Evolutionary conservation across 2,888 invertebrate genomes (phyloP).

Genomic region (Synanthedon vespiformis): DNA sequence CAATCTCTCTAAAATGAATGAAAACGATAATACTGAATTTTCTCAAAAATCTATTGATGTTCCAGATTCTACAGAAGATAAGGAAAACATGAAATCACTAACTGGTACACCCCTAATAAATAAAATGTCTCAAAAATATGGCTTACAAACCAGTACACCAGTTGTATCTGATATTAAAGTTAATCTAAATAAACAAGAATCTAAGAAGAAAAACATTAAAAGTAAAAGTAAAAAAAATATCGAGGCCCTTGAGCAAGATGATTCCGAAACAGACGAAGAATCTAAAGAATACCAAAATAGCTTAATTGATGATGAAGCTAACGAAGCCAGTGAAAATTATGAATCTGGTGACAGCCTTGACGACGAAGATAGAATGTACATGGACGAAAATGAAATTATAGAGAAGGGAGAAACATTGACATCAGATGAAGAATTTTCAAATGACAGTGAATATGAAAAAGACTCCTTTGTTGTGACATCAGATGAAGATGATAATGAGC

Average conservation of each 20-base stretch:
- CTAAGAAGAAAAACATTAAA: not conserved
- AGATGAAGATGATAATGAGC: constrained; percentile 50
- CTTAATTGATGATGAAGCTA: constrained; percentile 43
- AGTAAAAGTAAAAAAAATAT: constrained; percentile 13
- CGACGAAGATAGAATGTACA: constrained; percentile 57
- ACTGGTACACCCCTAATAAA: constrained; percentile 54
- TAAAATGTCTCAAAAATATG: constrained; percentile 29
- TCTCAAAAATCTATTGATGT: constrained; percentile 28
- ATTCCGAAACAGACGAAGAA: constrained; percentile 11
- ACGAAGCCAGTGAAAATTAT: constrained; percentile 50
- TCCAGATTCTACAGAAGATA: constrained; percentile 20
- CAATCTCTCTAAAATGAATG: not conserved
- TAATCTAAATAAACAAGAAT: not conserved
- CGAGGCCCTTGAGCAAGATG: constrained; percentile 9
- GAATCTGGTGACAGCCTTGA: constrained; percentile 62
- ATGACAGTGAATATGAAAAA: constrained; percentile 58
- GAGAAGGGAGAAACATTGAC: constrained; percentile 65
- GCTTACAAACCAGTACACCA: constrained; percentile 37
- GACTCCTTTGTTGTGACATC: constrained; percentile 70
- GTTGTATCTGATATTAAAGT: constrained; percentile 11
- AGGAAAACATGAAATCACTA: constrained; percentile 22
- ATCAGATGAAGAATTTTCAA: constrained; percentile 51
- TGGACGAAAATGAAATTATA: constrained; percentile 57
- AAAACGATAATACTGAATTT: constrained; percentile 18
- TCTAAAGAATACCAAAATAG: constrained; percentile 18